Base-by-base conservation (phyloP, 2,797 vertebrate genomes). In the Diplodus puntazzo region DNA sequence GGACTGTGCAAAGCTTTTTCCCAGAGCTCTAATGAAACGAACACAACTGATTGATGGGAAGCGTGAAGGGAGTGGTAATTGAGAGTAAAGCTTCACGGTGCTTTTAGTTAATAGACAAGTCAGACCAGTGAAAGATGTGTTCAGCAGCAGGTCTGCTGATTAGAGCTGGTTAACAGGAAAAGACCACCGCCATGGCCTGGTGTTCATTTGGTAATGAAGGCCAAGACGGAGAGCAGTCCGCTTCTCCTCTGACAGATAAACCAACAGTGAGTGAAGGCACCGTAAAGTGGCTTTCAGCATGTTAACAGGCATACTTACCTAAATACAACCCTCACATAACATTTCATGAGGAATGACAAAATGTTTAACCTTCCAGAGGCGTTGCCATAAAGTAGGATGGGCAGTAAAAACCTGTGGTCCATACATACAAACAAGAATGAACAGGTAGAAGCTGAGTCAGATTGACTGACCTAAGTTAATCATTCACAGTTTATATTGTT, bases 91-190 rank as follows among this genome's bases (percentile, higher is more conserved):
- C 93, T 94, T 89, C 87, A 91, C 74, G 69, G 91, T 93, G 94
- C 95, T 95, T 95, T 95, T 95, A 95, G 93, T 95, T 95, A 95
- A 95, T 94, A 94, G 94, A 93, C 91, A 85, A 95, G 94, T 95
- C 94, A 93, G 82, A 79, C 84, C 79, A 91, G 91, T 94, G 94
- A 95, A 95, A 93, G 92, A 95, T 94, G 93, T 92, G 90, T 90
- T 79, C 89, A 78, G 90, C 90, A 92, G 85, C 85, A 79, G 79
- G 88, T 77, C 89, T 83, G 84, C 89, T 93, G 90, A 95, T 95
- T 93, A 92, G 84, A 77, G 88, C 88, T 91, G 86, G 91, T 94
- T 94, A 93, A 93, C 91, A 88, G 88, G 81, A 78, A 58, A 50
- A 81, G 84, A 79, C 86, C 80, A 60, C 69, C 57, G 42, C 88